phyloP scores from a whole-genome alignment of 2,113 vertebrate species.

The Trichechus manatus region DNA sequence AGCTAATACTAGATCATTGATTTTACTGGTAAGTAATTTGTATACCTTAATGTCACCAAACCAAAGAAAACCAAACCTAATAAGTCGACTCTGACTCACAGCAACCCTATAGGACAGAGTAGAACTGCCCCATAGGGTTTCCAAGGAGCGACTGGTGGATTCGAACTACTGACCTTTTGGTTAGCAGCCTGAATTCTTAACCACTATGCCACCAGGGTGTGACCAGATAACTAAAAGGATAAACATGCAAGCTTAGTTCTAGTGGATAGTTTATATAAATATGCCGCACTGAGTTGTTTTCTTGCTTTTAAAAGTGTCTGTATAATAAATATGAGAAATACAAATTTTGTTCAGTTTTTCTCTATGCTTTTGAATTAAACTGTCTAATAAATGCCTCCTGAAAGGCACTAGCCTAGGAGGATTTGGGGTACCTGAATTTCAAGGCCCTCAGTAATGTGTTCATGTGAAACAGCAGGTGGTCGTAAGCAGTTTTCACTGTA shows the following conservation, averaged over 20 bases:
- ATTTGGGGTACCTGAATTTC: neutral
- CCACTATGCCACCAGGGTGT: neutral
- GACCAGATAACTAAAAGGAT: neutral
- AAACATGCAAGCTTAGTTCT: neutral
- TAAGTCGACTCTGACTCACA: no score
- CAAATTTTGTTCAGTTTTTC: neutral
- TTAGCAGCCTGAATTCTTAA: no score
- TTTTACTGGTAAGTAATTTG: conserved; percentile 46
- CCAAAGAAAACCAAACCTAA: no score
- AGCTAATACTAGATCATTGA: neutral
- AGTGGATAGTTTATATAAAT: neutral
- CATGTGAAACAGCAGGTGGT: conserved; percentile 10
- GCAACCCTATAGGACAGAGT: no score
- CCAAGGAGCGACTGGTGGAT: no score
- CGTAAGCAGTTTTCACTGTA: conserved; percentile 35
- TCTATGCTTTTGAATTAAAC: neutral
- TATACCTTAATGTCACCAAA: neutral
- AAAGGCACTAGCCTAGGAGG: neutral
- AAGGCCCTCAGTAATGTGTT: neutral
- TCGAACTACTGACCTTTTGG: no score
- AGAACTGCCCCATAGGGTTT: no score
- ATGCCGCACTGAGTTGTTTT: neutral
- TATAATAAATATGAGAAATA: conserved; percentile 41
- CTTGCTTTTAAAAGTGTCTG: conserved; percentile 1
- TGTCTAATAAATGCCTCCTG: neutral